A percentile compares a stretch with the other conserved stretches of the same genome.
These are phyloP conservation scores for Platycheirus rosarum DNA, from an alignment of 2,888 invertebrate genomes.

Conservation along the genomic window DNA sequence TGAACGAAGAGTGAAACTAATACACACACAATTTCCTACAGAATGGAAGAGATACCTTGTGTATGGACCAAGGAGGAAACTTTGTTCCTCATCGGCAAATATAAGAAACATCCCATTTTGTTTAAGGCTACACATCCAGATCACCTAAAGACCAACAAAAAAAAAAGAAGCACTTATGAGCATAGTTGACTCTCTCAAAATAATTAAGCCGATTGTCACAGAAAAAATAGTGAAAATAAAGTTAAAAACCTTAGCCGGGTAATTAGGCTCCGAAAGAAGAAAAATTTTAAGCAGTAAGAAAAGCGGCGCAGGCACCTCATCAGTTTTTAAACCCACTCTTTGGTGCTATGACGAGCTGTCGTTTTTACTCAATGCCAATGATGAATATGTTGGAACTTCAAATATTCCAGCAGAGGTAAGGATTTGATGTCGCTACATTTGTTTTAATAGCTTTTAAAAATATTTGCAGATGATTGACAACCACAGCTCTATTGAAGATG, in stretches of 20 bases:
- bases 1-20: too few species aligned
- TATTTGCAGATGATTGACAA: conserved; percentile 16
- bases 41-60: too few species aligned
- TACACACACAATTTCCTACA: too few species aligned
- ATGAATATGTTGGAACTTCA: background rate
- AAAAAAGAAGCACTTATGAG: background rate
- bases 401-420: background rate
- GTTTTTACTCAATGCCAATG: background rate
- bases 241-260: background rate
- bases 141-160: too few species aligned
- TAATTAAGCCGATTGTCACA: background rate
- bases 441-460: background rate
- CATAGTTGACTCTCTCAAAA: background rate
- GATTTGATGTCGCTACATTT: background rate
- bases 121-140: too few species aligned
- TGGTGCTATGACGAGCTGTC: conserved; percentile 14
- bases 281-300: background rate
- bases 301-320: background rate
- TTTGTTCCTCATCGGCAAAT: too few species aligned
- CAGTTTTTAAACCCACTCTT: conserved; percentile 8
- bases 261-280: conserved; percentile 3
- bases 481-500: background rate
- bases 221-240: background rate
- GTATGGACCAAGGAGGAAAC: too few species aligned
- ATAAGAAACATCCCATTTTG: too few species aligned